A percentile compares a stretch with the other conserved stretches of the same genome.
Conservation (phyloP, 2,888 invertebrate genomes). For the Synergus itoensis region DNA sequence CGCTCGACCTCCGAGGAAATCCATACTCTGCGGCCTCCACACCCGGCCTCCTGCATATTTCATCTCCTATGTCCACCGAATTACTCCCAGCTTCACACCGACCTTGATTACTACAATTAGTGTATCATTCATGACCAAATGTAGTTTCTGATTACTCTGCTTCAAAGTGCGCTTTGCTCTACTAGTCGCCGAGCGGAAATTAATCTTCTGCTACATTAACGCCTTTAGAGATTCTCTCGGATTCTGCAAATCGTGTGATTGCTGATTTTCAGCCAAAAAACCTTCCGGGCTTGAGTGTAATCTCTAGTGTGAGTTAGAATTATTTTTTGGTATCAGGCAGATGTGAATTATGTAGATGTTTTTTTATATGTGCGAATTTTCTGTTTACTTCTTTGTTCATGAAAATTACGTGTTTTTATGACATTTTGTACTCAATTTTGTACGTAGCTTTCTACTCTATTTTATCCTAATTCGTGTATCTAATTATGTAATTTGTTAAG, state of each 20-base stretch:
- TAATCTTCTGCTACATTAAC: neutral
- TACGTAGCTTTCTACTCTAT: too few species aligned
- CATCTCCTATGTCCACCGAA: conserved; percentile 38
- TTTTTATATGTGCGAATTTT: too few species aligned
- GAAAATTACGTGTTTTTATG: too few species aligned
- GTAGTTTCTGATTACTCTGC: conserved; percentile 36
- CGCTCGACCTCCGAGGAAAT: conserved; percentile 31
- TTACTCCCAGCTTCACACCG: conserved; percentile 26
- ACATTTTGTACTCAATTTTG: too few species aligned
- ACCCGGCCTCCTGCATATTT: conserved; percentile 40
- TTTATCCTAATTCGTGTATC: too few species aligned
- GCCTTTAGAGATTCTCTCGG: neutral
- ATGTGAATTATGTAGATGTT: too few species aligned
- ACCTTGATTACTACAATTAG: conserved; percentile 44
- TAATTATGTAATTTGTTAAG: neutral
- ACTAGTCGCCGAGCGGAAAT: neutral
- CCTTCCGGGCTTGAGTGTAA: neutral
- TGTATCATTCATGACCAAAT: conserved; percentile 32
- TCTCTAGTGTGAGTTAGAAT: too few species aligned
- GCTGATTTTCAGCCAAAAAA: neutral
- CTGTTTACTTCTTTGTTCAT: too few species aligned
- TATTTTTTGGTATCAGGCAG: neutral
- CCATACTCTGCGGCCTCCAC: conserved; percentile 42
- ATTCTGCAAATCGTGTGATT: neutral
- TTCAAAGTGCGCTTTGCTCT: neutral